A percentile compares a stretch with the other conserved stretches of the same genome.
Evolutionary conservation across 92 coral and sea anemone genomes (phyloP).

Genomic region (Actinernus sp.): DNA sequence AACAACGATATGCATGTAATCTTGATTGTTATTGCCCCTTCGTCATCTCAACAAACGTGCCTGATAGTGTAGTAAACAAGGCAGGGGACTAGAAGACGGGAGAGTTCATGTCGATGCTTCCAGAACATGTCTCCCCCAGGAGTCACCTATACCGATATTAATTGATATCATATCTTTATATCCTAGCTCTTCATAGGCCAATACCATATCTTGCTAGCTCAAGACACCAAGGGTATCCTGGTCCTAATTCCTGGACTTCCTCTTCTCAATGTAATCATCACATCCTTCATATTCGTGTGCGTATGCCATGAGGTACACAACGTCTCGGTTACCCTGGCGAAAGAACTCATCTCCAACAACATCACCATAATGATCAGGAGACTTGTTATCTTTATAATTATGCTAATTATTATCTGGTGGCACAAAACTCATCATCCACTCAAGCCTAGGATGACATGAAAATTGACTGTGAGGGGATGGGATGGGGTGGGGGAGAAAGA

Average conservation of each 20-base stretch:
- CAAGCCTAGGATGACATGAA: constrained; percentile 63
- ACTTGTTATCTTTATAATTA: constrained; percentile 83
- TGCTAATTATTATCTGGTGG: constrained; percentile 96
- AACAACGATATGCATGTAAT: too few species aligned
- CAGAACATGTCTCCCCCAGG: too few species aligned
- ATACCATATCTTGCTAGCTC: constrained; percentile 97
- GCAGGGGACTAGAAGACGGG: too few species aligned
- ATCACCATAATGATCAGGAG: constrained; percentile 84
- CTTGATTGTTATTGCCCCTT: too few species aligned
- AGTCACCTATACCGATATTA: too few species aligned
- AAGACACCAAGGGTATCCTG: constrained; percentile 91
- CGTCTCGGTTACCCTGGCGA: constrained; percentile 74
- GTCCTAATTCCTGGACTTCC: constrained; percentile 94
- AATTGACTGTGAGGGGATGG: too few species aligned
- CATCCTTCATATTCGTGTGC: constrained; percentile 94
- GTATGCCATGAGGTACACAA: constrained; percentile 92
- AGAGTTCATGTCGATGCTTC: too few species aligned
- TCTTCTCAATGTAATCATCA: constrained; percentile 74
- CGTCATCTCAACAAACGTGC: too few species aligned
- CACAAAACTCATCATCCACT: constrained; percentile 92
- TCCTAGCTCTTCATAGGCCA: constrained; percentile 94
- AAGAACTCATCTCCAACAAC: constrained; percentile 87
- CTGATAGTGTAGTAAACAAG: too few species aligned
- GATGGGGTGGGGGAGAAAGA: too few species aligned
- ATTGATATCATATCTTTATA: too few species aligned